Percentiles rank a stretch among this genome's conserved stretches.
These are phyloP conservation scores for Aurelia aurita complex sp. Pacific DNA, from an alignment of 30 jellyfish, hydroid and myxozoan genomes.

Conservation along the genomic window DNA sequence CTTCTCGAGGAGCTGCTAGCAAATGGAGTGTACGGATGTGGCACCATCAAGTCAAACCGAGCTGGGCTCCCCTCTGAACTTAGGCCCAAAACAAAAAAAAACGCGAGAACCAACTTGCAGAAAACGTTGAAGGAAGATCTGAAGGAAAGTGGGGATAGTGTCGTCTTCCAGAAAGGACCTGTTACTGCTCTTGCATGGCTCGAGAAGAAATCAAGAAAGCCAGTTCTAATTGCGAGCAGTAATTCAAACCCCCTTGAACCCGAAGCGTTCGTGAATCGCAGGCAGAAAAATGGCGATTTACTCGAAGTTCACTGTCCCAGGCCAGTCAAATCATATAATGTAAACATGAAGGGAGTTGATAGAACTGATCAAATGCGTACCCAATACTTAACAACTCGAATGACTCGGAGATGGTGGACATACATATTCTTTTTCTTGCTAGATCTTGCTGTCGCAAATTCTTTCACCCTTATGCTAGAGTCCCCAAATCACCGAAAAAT, in stretches of 20 bases:
- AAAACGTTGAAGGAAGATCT: constrained; percentile 9
- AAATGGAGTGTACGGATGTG: constrained; percentile 19
- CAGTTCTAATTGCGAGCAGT: constrained; percentile 68
- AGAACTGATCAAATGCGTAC: constrained; percentile 70
- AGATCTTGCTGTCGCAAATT: constrained; percentile 68
- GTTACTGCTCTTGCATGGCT: constrained; percentile 46
- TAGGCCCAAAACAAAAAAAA: too few species aligned
- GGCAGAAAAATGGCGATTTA: constrained; percentile 53
- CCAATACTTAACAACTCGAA: constrained; percentile 49
- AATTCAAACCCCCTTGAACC: constrained; percentile 15
- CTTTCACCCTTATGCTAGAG: constrained; percentile 49
- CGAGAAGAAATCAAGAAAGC: constrained; percentile 14
- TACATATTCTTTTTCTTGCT: constrained; percentile 56
- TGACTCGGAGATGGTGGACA: constrained; percentile 73
- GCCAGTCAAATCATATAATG: constrained; percentile 46
- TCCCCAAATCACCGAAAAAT: constrained; percentile 2
- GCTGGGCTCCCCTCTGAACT: constrained; percentile 22
- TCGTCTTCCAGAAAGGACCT: constrained; percentile 35
- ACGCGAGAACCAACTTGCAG: neutral
- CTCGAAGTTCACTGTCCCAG: constrained; percentile 50
- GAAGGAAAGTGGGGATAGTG: constrained; percentile 26
- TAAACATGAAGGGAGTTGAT: constrained; percentile 82
- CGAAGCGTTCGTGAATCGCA: constrained; percentile 17
- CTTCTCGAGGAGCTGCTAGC: constrained; percentile 59
- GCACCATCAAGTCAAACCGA: constrained; percentile 38